These are phyloP conservation scores for Dendronephthya gigantea DNA, from an alignment of 64 coral and sea anemone genomes.

Conservation along the genomic window DNA sequence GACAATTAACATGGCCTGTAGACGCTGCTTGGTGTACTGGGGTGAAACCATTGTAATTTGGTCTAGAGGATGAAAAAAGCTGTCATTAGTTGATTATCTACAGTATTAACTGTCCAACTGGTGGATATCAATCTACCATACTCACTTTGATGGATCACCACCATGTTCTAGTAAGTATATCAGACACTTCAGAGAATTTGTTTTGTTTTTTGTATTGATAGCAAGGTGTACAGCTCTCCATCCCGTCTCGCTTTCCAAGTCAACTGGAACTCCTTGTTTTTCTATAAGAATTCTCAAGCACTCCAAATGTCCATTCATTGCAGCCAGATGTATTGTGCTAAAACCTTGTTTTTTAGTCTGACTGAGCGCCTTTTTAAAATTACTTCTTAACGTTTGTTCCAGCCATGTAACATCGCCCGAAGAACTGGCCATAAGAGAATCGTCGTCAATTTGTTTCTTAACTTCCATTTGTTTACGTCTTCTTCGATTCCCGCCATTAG, in stretches of 20 bases:
- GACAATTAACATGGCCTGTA: conserved; percentile 76
- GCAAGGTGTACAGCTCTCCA: conserved; percentile 82
- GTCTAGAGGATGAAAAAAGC: conserved; percentile 30
- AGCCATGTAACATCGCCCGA: not conserved
- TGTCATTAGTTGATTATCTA: no score
- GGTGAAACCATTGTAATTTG: conserved; percentile 61
- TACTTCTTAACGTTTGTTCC: not conserved
- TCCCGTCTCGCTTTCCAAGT: conserved; percentile 71
- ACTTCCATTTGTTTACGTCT: not conserved
- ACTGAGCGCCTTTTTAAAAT: not conserved
- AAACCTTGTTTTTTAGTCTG: conserved; percentile 47
- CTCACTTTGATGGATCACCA: conserved; percentile 85
- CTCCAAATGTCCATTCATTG: conserved; percentile 77
- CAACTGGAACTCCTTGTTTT: conserved; percentile 62
- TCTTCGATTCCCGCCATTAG: not conserved
- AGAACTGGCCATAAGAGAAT: not conserved
- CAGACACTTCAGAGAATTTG: conserved; percentile 54
- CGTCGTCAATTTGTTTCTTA: not conserved
- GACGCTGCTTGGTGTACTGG: conserved; percentile 78
- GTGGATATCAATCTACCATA: not conserved
- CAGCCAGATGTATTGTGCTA: conserved; percentile 73
- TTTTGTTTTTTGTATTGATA: conserved; percentile 69
- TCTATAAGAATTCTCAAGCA: conserved; percentile 74
- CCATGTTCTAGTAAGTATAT: conserved; percentile 63
- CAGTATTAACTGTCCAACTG: no score